Conservation (phyloP, 2,113 vertebrate genomes). For the Galeopterus variegatus region DNA sequence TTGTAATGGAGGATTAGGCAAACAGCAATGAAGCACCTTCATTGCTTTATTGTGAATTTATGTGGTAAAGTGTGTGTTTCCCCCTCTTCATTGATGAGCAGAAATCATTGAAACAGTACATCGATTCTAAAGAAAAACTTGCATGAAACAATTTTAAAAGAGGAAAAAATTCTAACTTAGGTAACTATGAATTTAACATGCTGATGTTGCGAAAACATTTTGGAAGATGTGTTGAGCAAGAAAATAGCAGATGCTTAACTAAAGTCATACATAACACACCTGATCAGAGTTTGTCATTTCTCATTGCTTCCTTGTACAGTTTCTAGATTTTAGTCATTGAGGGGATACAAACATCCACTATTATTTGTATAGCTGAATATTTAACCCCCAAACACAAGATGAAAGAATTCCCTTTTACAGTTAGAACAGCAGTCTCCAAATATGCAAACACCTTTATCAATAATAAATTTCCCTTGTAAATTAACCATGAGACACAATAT, state of each 20-base stretch:
- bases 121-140: conserved; percentile 80
- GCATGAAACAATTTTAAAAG: conserved; percentile 30
- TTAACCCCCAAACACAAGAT: conserved; percentile 82
- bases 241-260: conserved; percentile 49
- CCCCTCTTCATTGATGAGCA: conserved; percentile 74
- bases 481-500: conserved; percentile 86
- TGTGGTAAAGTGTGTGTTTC: conserved; percentile 74
- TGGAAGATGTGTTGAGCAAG: background rate
- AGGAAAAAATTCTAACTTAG: background rate
- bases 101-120: conserved; percentile 84
- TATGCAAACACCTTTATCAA: conserved; percentile 84
- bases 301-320: background rate
- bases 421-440: conserved; percentile 81
- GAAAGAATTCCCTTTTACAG: conserved; percentile 78
- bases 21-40: conserved; percentile 55
- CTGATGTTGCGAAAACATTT: conserved; percentile 30
- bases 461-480: conserved; percentile 87
- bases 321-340: conserved; percentile 64
- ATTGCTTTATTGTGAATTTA: conserved; percentile 79
- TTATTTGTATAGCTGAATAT: conserved; percentile 82
- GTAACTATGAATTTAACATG: conserved; percentile 9
- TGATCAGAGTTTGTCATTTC: background rate
- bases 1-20: conserved; percentile 68
- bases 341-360: conserved; percentile 72
- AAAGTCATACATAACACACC: background rate